A percentile compares a stretch with the other conserved stretches of the same genome.
phyloP scores from a whole-genome alignment of 2,113 vertebrate genomes.

The Emydocephalus ijimae region DNA sequence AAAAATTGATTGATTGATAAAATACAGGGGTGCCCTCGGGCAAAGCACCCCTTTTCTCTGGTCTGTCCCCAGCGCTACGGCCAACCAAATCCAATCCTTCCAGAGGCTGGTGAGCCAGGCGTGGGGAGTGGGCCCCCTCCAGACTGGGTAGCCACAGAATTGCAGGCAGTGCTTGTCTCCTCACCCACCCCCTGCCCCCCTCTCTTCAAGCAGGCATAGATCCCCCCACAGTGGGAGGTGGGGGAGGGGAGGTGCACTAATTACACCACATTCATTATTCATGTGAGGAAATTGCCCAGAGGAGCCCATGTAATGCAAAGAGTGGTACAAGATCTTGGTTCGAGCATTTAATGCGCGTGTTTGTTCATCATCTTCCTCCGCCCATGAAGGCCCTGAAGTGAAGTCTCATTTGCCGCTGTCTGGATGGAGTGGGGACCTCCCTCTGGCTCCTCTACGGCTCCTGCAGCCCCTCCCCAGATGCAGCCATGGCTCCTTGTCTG shows the following conservation, averaged over 20 bases:
- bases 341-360: slow-evolving; percentile 61
- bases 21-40: background rate
- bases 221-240: slow-evolving; percentile 27
- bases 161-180: fast-evolving
- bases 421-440: slow-evolving; percentile 11
- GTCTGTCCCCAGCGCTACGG: fast-evolving
- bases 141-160: background rate
- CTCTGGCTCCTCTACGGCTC: background rate
- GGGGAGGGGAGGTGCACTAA: slow-evolving; percentile 71
- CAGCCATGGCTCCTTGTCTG: background rate
- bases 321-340: slow-evolving; percentile 65
- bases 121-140: background rate
- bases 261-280: slow-evolving; percentile 82
- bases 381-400: slow-evolving; percentile 35
- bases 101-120: background rate
- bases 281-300: slow-evolving; percentile 79
- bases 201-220: slow-evolving; percentile 64
- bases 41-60: background rate
- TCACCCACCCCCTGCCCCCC: background rate
- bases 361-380: slow-evolving; percentile 59
- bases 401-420: slow-evolving; percentile 49
- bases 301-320: slow-evolving; percentile 74
- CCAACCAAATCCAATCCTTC: background rate
- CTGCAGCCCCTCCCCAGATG: background rate
- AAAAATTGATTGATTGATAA: too few species aligned